Evolutionary conservation across 1,140 invertebrate genomes (phyloP).

Genomic region (Scaptodrosophila lebanonensis): DNA sequence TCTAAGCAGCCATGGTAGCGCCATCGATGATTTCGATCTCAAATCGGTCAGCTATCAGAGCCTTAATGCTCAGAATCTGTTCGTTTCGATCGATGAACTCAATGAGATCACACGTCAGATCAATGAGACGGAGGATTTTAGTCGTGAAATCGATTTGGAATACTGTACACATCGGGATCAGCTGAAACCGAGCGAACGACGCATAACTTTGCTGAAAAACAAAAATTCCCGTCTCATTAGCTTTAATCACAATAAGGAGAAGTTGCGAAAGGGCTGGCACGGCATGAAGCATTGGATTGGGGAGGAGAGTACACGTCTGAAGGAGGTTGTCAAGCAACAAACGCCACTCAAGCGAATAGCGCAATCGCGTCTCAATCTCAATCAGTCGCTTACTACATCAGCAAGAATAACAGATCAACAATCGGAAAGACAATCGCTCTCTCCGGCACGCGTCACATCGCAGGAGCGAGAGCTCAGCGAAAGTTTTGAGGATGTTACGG

Average conservation of each 20-base stretch:
- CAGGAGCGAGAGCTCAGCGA: constrained; percentile 34
- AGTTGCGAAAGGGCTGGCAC: constrained; percentile 78
- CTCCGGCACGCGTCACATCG: constrained; percentile 42
- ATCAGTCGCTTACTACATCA: constrained; percentile 40
- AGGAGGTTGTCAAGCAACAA: constrained; percentile 78
- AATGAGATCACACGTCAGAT: constrained; percentile 72
- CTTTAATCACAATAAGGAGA: constrained; percentile 77
- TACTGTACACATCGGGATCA: constrained; percentile 74
- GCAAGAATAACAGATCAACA: too few species aligned
- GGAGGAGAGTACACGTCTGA: constrained; percentile 78
- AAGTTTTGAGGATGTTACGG: constrained; percentile 56
- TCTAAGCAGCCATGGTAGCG: constrained; percentile 29
- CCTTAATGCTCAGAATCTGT: constrained; percentile 64
- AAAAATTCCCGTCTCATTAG: constrained; percentile 66
- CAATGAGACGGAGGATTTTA: constrained; percentile 73
- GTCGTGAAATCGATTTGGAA: constrained; percentile 66
- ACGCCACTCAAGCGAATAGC: constrained; percentile 78
- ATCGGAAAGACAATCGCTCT: constrained; percentile 39
- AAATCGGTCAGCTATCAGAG: constrained; percentile 76
- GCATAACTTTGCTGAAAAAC: constrained; percentile 72
- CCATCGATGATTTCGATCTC: constrained; percentile 61
- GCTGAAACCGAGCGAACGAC: constrained; percentile 61
- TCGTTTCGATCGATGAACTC: constrained; percentile 75
- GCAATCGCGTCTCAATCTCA: constrained; percentile 57
- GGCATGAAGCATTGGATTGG: constrained; percentile 79